Evolutionary conservation across 2,113 vertebrate species (phyloP).

Genomic region (Brachirus orientalis): DNA sequence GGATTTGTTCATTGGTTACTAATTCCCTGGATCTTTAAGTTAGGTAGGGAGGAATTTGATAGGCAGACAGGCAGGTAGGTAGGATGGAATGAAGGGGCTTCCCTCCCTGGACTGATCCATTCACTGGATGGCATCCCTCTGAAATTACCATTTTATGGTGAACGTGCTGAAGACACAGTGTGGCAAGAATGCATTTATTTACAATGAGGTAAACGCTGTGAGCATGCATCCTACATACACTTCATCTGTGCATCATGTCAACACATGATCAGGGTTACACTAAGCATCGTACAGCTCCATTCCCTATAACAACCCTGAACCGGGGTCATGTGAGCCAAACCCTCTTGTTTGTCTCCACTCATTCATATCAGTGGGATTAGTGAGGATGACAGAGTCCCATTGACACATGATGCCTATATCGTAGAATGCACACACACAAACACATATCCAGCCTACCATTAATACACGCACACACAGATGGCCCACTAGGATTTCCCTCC

Average conservation of each 20-base stretch:
- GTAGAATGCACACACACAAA: slow-evolving; percentile 28
- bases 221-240: background rate
- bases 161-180: too few relatives aligned
- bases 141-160: too few relatives aligned
- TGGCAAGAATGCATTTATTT: too few relatives aligned
- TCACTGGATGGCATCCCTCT: background rate
- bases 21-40: background rate
- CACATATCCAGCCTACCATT: background rate
- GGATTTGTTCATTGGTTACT: background rate
- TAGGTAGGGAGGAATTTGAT: background rate
- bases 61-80: too few relatives aligned
- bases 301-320: slow-evolving; percentile 30
- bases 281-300: slow-evolving; percentile 3
- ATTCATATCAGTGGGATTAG: slow-evolving; percentile 68
- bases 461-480: slow-evolving; percentile 40
- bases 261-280: background rate
- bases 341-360: slow-evolving; percentile 50
- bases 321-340: slow-evolving; percentile 33
- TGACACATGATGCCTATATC: slow-evolving; percentile 46
- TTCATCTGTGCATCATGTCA: background rate
- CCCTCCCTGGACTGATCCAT: too few relatives aligned
- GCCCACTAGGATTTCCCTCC: slow-evolving; percentile 41
- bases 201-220: background rate
- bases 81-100: too few relatives aligned
- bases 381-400: slow-evolving; percentile 48